phyloP scores from a whole-genome alignment of 2,888 invertebrate species.

The Schizaphis graminum region DNA sequence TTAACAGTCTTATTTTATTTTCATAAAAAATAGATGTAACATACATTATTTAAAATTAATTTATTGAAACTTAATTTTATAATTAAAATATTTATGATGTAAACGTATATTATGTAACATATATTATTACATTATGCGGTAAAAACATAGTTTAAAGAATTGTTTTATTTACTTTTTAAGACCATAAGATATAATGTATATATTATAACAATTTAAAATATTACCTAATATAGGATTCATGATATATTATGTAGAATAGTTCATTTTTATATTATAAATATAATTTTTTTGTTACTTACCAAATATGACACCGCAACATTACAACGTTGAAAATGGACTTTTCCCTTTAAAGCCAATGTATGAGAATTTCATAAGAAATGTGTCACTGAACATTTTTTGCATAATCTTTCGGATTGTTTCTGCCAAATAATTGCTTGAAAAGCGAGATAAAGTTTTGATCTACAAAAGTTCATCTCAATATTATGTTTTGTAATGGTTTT shows the following conservation, averaged over 20 bases:
- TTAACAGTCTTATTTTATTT: not conserved
- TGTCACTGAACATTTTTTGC: not conserved
- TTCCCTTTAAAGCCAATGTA: not conserved
- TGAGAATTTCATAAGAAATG: not conserved
- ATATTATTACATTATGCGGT: too few species aligned
- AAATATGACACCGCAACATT: conserved; percentile 12
- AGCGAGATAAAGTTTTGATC: not conserved
- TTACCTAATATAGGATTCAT: not conserved
- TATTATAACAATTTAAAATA: too few species aligned
- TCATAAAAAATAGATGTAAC: not conserved
- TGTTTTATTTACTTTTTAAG: too few species aligned
- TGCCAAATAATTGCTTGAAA: not conserved
- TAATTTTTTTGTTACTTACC: not conserved
- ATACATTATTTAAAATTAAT: too few species aligned
- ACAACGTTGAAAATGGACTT: not conserved
- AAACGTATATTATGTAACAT: too few species aligned
- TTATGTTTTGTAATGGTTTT: not conserved
- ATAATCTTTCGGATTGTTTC: not conserved
- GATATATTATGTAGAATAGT: not conserved
- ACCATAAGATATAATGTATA: too few species aligned
- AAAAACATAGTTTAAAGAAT: too few species aligned
- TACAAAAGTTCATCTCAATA: not conserved
- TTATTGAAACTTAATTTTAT: too few species aligned
- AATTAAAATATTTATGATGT: too few species aligned
- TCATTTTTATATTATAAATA: not conserved